Percentiles rank a stretch among this genome's conserved stretches.
phyloP scores from a whole-genome alignment of 2,113 vertebrate genomes.

The Mus musculus region GRCm39 chr4:116111001-116111500 shows the following conservation, averaged over 20 bases:
- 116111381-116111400: neutral
- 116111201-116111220: neutral
- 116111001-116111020: no score
- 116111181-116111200: neutral
- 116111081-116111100: no score
- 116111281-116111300: neutral
- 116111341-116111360: neutral
- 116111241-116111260: no score
- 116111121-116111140: no score
- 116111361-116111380: neutral
- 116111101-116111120: no score
- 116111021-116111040: no score
- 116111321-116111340: neutral
- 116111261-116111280: no score
- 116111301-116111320: neutral
- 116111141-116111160: neutral
- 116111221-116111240: no score
- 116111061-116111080: no score
- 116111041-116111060: no score
- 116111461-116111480: neutral
- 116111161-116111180: neutral
- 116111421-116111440: neutral
- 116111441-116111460: neutral
- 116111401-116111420: neutral
- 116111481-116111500: neutral